A percentile compares a stretch with the other conserved stretches of the same genome.
Evolutionary conservation across 2,113 vertebrate species (phyloP).

Genomic region (Brienomyrus longianalis): DNA sequence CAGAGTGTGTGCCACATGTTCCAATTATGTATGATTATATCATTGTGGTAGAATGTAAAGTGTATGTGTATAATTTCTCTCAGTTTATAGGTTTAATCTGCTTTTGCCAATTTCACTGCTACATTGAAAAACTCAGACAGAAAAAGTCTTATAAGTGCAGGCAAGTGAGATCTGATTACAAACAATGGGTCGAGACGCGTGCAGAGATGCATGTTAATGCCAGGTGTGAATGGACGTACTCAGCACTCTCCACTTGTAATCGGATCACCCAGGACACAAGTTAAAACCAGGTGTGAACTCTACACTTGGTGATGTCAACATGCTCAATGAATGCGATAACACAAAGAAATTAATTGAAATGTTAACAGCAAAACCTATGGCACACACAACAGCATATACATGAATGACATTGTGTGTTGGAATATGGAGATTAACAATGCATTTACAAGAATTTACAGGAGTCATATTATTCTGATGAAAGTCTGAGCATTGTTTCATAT

Average conservation of each 20-base stretch:
- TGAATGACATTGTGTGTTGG: slow-evolving; percentile 50
- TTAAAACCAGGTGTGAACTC: neutral
- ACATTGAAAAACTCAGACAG: neutral
- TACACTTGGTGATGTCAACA: neutral
- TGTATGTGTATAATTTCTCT: neutral
- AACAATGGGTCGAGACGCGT: neutral
- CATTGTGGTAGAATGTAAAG: neutral
- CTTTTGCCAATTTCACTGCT: neutral
- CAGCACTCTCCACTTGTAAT: neutral
- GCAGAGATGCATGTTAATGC: neutral
- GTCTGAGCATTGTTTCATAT: slow-evolving; percentile 59
- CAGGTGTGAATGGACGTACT: neutral
- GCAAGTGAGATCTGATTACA: neutral
- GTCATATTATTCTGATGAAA: slow-evolving; percentile 69
- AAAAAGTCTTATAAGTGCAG: neutral
- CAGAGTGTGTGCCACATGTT: neutral
- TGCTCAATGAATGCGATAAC: neutral
- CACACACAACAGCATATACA: slow-evolving; percentile 24
- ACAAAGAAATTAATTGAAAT: neutral
- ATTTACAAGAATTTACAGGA: slow-evolving; percentile 64
- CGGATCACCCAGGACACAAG: neutral
- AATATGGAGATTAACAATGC: slow-evolving; percentile 26
- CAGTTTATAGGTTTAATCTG: neutral
- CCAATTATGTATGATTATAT: neutral
- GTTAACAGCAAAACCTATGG: neutral